Evolutionary conservation across 2,797 vertebrate genomes (phyloP).

Genomic region (Melanogrammus aeglefinus): DNA sequence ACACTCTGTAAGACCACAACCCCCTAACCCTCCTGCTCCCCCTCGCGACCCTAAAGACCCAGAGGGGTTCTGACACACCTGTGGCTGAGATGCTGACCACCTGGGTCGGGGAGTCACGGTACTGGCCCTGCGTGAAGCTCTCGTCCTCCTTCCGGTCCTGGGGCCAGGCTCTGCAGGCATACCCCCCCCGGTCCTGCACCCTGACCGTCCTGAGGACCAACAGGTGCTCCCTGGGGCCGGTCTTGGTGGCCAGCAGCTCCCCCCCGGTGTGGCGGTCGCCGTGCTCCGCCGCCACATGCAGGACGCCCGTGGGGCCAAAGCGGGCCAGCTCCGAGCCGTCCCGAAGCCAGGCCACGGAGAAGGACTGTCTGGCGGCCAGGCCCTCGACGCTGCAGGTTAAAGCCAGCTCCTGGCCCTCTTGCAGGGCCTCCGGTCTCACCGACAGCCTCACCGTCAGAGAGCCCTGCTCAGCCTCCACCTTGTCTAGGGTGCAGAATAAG

Average conservation of each 20-base stretch:
- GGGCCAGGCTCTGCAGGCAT: constrained; percentile 74
- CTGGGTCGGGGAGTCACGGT: constrained; percentile 52
- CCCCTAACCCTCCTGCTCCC: too few relatives aligned
- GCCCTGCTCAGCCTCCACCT: constrained; percentile 33
- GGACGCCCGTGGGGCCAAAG: constrained; percentile 71
- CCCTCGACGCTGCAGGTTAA: constrained; percentile 67
- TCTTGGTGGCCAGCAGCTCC: constrained; percentile 69
- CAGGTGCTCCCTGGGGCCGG: constrained; percentile 58
- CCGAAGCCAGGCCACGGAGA: constrained; percentile 75
- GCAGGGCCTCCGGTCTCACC: constrained; percentile 33
- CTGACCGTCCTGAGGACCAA: constrained; percentile 68
- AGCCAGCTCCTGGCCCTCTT: constrained; percentile 70
- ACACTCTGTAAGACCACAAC: too few relatives aligned
- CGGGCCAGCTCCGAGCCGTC: constrained; percentile 52
- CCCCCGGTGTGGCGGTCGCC: constrained; percentile 53
- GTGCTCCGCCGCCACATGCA: constrained; percentile 58
- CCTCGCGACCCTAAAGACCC: not conserved
- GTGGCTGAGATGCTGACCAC: constrained; percentile 52
- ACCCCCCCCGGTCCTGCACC: constrained; percentile 73
- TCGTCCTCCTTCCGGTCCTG: constrained; percentile 49
- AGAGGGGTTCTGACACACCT: constrained; percentile 50
- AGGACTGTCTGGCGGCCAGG: constrained; percentile 52
- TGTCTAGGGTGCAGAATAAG: constrained; percentile 20
- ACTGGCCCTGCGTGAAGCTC: constrained; percentile 48
- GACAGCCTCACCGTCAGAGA: constrained; percentile 65